Evolutionary conservation across 1,140 invertebrate genomes (phyloP).

Genomic region (Brachionus rotundiformis): DNA sequence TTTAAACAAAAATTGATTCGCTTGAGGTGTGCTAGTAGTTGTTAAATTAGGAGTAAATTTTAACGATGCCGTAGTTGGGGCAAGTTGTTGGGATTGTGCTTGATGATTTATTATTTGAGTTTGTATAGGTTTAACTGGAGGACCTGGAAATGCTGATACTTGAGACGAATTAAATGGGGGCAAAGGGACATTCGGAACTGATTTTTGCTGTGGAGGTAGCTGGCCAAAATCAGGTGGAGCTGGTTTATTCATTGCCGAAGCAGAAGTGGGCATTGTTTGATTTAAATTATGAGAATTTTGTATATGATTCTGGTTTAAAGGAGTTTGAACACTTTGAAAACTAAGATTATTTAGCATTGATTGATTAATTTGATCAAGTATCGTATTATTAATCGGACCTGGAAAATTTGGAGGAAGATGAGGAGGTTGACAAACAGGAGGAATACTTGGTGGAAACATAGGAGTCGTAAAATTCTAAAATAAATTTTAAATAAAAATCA

Average conservation of each 20-base stretch:
- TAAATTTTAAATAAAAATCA: neutral
- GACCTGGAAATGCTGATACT: neutral
- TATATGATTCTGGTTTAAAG: conserved; percentile 7
- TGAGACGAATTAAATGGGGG: neutral
- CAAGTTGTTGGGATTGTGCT: neutral
- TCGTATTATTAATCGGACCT: neutral
- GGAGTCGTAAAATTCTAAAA: neutral
- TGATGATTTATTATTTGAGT: neutral
- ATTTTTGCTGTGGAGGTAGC: neutral
- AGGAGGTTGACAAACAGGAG: neutral
- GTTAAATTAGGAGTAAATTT: neutral
- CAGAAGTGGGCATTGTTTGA: conserved; percentile 3
- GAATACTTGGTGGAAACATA: conserved; percentile 13
- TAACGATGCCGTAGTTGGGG: neutral
- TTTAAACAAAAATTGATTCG: conserved; percentile 13
- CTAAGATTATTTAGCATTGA: conserved; percentile 50
- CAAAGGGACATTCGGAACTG: neutral
- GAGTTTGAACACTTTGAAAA: conserved; percentile 45
- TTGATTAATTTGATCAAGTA: conserved; percentile 34
- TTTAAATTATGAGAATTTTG: neutral
- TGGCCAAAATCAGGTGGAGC: neutral
- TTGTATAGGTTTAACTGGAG: neutral
- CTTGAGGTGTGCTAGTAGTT: conserved; percentile 16
- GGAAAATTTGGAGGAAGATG: neutral
- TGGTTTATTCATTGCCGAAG: conserved; percentile 27